Evolutionary conservation across 2,797 vertebrate species (phyloP).

Genomic region (Anniella stebbinsi): DNA sequence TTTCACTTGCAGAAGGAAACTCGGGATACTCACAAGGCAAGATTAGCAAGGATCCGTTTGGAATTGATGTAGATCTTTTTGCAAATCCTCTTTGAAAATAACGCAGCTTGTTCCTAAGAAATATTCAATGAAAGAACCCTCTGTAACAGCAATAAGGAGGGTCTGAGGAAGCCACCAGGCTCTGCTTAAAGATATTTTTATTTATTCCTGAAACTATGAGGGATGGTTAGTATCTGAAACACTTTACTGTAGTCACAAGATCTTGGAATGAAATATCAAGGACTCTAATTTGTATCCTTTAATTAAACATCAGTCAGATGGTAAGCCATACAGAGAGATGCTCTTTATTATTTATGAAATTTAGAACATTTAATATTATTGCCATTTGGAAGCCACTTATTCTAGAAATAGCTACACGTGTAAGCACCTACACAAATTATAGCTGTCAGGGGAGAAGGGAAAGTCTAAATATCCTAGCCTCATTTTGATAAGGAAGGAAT

Average conservation of each 20-base stretch:
- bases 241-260: conserved; percentile 29
- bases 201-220: not conserved
- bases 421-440: not conserved
- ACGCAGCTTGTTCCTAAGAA: not conserved
- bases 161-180: not conserved
- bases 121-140: conserved; percentile 5
- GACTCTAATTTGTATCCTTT: not conserved
- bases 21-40: not conserved
- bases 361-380: not conserved
- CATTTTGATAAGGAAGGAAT: not conserved
- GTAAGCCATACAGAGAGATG: not conserved
- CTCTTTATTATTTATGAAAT: not conserved
- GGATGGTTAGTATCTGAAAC: not conserved
- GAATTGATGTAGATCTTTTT: not conserved
- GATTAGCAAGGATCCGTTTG: not conserved
- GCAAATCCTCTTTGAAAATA: not conserved
- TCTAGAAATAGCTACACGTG: not conserved
- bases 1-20: not conserved
- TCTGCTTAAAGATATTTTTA: conserved; percentile 1
- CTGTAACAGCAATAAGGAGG: not conserved
- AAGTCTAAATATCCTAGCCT: not conserved
- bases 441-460: not conserved
- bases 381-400: not conserved
- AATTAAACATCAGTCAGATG: conserved; percentile 12
- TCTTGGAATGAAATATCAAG: not conserved